Evolutionary conservation across 2,113 vertebrate species (phyloP).

Genomic region (Rattus rattus): DNA sequence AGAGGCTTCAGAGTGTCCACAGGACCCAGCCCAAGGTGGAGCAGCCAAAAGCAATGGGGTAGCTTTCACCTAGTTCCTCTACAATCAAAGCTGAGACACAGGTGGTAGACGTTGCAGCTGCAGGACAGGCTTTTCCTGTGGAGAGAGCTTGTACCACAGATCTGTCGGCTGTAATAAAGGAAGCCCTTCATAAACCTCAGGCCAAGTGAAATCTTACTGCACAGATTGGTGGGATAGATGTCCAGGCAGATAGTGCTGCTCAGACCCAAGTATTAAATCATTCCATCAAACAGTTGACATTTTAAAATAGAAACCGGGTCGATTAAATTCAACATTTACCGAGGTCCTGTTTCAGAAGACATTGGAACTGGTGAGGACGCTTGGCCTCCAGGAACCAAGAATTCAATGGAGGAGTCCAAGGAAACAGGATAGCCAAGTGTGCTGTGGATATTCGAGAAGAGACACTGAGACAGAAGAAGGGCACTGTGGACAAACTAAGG

Average conservation of each 20-base stretch:
- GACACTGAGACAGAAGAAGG: background rate
- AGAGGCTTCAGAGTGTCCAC: background rate
- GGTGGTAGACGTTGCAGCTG: background rate
- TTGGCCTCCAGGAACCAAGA: constrained; percentile 18
- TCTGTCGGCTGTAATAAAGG: constrained; percentile 49
- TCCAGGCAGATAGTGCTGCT: constrained; percentile 28
- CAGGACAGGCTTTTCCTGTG: background rate
- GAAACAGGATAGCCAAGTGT: background rate
- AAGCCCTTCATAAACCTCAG: constrained; percentile 27
- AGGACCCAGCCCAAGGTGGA: background rate
- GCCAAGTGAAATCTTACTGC: constrained; percentile 30
- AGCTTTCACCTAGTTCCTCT: background rate
- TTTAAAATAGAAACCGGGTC: constrained; percentile 61
- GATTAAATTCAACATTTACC: constrained; percentile 32
- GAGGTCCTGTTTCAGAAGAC: constrained; percentile 37
- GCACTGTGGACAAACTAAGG: background rate
- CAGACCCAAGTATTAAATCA: constrained; percentile 52
- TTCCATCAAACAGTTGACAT: constrained; percentile 47
- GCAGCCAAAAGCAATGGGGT: background rate
- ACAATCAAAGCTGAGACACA: background rate
- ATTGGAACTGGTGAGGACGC: background rate
- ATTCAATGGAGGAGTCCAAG: background rate
- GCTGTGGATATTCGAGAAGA: background rate
- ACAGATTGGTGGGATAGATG: constrained; percentile 1
- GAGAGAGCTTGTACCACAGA: background rate